A percentile compares a stretch with the other conserved stretches of the same genome.
These are phyloP conservation scores for Sceloporus undulatus DNA, from an alignment of 2,113 vertebrate species.

Conservation along the genomic window DNA sequence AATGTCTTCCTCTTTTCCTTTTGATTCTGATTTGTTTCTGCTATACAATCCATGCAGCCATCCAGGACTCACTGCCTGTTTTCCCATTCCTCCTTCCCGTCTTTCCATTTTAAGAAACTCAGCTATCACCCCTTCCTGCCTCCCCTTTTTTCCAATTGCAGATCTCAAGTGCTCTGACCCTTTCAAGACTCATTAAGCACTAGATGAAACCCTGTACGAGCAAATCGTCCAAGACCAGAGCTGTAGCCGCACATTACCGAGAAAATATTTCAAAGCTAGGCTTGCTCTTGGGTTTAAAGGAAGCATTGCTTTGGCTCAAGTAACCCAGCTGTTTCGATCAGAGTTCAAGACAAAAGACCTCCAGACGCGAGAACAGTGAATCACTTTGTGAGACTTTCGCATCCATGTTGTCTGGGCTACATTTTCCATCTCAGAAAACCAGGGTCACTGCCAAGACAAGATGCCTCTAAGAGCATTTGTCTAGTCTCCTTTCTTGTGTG, in stretches of 20 bases:
- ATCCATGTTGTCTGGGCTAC: not conserved
- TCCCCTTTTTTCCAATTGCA: not conserved
- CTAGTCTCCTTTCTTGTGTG: not conserved
- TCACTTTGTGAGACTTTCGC: constrained; percentile 8
- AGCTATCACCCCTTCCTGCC: constrained; percentile 25
- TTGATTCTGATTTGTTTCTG: too few species aligned
- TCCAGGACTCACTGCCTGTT: not conserved
- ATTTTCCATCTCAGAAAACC: constrained; percentile 13
- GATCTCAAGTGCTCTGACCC: constrained; percentile 40
- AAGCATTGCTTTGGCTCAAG: constrained; percentile 20
- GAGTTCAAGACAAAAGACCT: constrained; percentile 26
- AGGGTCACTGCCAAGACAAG: not conserved
- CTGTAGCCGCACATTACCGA: constrained; percentile 14
- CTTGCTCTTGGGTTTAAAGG: constrained; percentile 27
- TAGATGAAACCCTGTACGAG: constrained; percentile 43
- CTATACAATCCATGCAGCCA: not conserved
- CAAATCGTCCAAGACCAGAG: not conserved
- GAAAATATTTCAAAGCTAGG: constrained; percentile 35
- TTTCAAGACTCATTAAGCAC: constrained; percentile 30
- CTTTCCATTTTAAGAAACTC: constrained; percentile 35
- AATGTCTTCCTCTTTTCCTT: too few species aligned
- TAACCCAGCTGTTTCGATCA: constrained; percentile 39
- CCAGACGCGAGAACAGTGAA: not conserved
- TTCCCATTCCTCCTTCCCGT: too few species aligned
- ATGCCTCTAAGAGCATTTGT: not conserved